Base-by-base conservation (phyloP, 2,797 vertebrate genomes). In the Xiphophorus birchmanni region DNA sequence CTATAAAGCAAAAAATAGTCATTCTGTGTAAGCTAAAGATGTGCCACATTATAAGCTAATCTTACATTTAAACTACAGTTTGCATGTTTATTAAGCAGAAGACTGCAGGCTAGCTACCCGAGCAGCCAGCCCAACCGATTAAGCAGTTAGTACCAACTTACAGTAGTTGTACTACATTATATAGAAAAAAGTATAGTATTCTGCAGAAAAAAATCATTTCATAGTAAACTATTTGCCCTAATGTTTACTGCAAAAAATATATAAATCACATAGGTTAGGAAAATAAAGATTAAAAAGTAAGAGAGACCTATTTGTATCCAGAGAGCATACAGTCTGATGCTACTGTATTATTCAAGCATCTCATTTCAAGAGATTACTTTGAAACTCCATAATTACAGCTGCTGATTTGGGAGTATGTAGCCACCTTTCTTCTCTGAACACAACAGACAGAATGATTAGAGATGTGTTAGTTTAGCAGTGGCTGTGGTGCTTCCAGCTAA, bases 391-490 rank as follows among this genome's bases (percentile, higher is more conserved):
- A 71, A 71, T 71, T 44, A 71, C 5, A 71, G 67, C 40, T 71
- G 40, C 23, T 71, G 67, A 44, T 69, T 42, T 1, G 65, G 37
- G 65, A 42, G 37, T 69, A 69, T 44, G 40, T 44, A 15, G 23
- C 40, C 21, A 40, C 40, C 10, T 71, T 71, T 71, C 40, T 71
- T 71, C 67, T 47, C 42, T 45, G 42, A 42, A 72, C 44, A 72
- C 5, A 72, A 72, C 26, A 47, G 69, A 72, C 69, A 47, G 69
- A 72, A 47, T 72, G 26, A 72, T 72, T 72, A 47, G 69, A n/a
- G 69, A 72, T 72, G 12, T 72, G 69, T 47, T 72, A 17, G 42
- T 72, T 72, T 72, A 11, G 23, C 69, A 29, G 26, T 18, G 42
- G 23, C 67, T 72, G 26, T 10, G 13, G n/a, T 0, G 15, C 26